Conservation (phyloP, 2,113 vertebrate genomes). For the Silurus asotus region DNA sequence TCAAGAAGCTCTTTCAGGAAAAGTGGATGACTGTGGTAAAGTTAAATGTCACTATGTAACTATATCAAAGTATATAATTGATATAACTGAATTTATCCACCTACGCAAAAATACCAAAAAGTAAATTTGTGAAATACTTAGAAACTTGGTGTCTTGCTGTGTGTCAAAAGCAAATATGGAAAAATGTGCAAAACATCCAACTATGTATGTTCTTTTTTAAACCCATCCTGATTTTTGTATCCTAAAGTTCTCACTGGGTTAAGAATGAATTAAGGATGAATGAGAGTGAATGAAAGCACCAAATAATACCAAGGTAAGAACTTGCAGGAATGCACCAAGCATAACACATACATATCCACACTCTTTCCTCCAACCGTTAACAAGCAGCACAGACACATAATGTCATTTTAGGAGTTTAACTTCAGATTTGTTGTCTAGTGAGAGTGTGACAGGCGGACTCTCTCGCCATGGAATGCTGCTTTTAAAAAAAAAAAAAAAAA, state of each 20-base stretch:
- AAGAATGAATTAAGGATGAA: not conserved
- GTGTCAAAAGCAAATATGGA: not conserved
- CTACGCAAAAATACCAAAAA: not conserved
- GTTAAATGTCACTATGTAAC: not conserved
- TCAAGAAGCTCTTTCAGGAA: not conserved
- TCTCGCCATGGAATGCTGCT: slow-evolving; percentile 22
- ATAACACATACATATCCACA: slow-evolving; percentile 26
- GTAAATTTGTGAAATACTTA: not conserved
- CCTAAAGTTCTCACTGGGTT: not conserved
- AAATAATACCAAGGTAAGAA: not conserved
- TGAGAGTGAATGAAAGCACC: not conserved
- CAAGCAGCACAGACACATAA: slow-evolving; percentile 38
- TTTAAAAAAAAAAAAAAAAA: not conserved
- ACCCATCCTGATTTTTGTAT: not conserved
- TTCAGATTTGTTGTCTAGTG: slow-evolving; percentile 45
- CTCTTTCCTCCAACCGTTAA: slow-evolving; percentile 41
- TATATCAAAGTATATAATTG: slow-evolving; percentile 10
- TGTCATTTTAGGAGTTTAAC: slow-evolving; percentile 47
- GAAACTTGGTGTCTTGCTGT: not conserved
- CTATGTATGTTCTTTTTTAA: not conserved
- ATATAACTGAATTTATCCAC: slow-evolving; percentile 12
- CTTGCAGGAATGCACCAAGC: slow-evolving; percentile 45
- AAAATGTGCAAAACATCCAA: not conserved
- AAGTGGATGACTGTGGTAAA: not conserved
- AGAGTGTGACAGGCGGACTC: slow-evolving; percentile 45